phyloP scores from a whole-genome alignment of 2,797 vertebrate species.

The Adrianichthys oophorus region DNA sequence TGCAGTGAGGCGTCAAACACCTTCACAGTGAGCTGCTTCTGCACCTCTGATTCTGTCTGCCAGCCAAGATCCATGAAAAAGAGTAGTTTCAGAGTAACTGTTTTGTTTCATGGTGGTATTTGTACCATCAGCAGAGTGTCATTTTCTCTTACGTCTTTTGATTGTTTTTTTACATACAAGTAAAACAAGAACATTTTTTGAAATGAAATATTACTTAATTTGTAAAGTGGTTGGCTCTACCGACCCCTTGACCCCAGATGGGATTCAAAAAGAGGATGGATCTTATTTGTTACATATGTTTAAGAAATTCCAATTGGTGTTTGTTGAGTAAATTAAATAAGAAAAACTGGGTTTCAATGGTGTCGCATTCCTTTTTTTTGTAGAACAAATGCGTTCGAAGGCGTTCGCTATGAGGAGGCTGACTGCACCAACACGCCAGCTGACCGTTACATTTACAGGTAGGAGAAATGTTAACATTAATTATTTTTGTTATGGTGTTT shows the following conservation, averaged over 20 bases:
- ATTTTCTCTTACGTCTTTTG: slow-evolving; percentile 23
- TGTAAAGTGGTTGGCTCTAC: too few species aligned
- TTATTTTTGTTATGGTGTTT: neutral
- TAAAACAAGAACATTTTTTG: neutral
- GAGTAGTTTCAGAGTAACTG: slow-evolving; percentile 19
- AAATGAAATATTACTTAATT: too few species aligned
- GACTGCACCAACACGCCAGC: slow-evolving; percentile 32
- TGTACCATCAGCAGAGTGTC: slow-evolving; percentile 3
- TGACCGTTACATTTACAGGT: slow-evolving; percentile 65
- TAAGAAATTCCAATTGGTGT: neutral
- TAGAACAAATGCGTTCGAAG: slow-evolving; percentile 47
- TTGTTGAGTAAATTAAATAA: slow-evolving; percentile 1
- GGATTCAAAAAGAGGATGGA: too few species aligned
- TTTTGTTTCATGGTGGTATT: slow-evolving; percentile 30
- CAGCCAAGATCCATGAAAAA: slow-evolving; percentile 25
- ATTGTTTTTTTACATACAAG: slow-evolving; percentile 14
- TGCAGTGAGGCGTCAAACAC: slow-evolving; percentile 69
- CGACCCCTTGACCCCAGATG: too few species aligned
- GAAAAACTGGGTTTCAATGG: neutral
- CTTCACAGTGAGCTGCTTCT: slow-evolving; percentile 41
- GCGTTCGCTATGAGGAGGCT: slow-evolving; percentile 57
- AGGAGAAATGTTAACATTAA: slow-evolving; percentile 27
- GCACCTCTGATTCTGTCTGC: slow-evolving; percentile 40
- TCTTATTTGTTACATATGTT: too few species aligned
- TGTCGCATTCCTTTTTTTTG: slow-evolving; percentile 12